These are phyloP conservation scores for Arctocebus calabarensis DNA, from an alignment of 2,797 vertebrate genomes.

Conservation along the genomic window DNA sequence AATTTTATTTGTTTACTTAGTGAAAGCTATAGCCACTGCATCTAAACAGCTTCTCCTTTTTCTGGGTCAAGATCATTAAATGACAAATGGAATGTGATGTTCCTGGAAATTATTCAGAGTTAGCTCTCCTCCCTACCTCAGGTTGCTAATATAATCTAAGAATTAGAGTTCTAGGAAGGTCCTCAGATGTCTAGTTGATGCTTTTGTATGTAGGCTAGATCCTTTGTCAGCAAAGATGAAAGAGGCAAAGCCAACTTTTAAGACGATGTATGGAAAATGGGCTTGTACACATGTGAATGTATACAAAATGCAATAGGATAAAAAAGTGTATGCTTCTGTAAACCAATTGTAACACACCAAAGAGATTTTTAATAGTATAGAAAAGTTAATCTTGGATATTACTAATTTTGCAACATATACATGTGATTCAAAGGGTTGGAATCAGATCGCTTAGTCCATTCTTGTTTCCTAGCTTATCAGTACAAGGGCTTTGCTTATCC, in stretches of 20 bases:
- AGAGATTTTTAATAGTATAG: background rate
- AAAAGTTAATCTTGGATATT: background rate
- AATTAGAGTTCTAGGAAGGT: background rate
- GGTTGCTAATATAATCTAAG: background rate
- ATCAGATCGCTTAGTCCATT: background rate
- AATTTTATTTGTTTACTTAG: conserved; percentile 71
- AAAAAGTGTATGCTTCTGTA: background rate
- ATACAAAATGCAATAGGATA: background rate
- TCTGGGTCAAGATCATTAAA: conserved; percentile 68
- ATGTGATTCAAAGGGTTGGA: background rate
- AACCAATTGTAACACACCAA: background rate
- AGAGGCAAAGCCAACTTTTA: background rate
- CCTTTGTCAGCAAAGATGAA: background rate
- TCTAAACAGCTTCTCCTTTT: conserved; percentile 57
- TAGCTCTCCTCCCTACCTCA: background rate
- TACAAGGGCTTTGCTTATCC: background rate
- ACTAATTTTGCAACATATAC: background rate
- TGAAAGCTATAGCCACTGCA: conserved; percentile 17
- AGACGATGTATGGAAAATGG: background rate
- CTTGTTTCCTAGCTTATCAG: background rate
- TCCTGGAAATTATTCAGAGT: conserved; percentile 18
- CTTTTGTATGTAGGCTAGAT: background rate
- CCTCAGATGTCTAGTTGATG: background rate
- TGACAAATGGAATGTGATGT: conserved; percentile 42
- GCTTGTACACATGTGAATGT: background rate